Evolutionary conservation across 2,888 invertebrate species (phyloP), one percentile per base, ranked within the genome.

Genomic region (Dolichomitus sp.): DNA sequence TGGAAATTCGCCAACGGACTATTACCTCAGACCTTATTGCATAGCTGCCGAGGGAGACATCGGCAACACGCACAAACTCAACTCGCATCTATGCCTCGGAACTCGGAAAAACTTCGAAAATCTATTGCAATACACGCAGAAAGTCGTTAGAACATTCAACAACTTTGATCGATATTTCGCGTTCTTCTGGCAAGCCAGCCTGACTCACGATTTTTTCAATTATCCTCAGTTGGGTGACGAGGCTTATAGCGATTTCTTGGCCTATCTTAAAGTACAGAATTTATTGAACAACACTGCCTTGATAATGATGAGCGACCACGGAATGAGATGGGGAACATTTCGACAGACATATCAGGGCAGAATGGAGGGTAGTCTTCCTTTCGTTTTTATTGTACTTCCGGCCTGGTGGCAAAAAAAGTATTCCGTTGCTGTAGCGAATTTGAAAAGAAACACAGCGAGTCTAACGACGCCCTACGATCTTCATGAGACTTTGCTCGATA

Each of bases 381-480:
- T 98, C 85, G 94, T 98, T 42, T 96, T 96, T 87, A 93, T 97
- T 1, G 92, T 96, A 4, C 92, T 98, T 80, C 99, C 99, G 0
- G 92, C 94, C 14, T 96, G 96, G 95, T 97, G 98, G 93, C 94
- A 94, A 84, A 91, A 94, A 14, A 94, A 94, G 73, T 97, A 96
- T 92, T 95, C 95, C 1, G 83, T 94, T 5, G 96, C 97, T 0
- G 95, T 96, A 85, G 90, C 94, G 0, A 97, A 97, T 93, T 93
- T 98, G 61, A 94, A 94, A 81, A 91, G 90, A 45, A 98, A 98
- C 92, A 94, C 95, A 1, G 94, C 94, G 83, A 95, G 96, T 72
- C 94, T 98, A n/a, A 97, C 97, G 0, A 97, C 97, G 0, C 97
- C 97, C 0, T 98, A 96, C 91, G 98, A 99, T 92, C 94, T 98